These are phyloP conservation scores for Rhopalosiphum maidis DNA, from an alignment of 1,140 invertebrate genomes.

Conservation along the genomic window DNA sequence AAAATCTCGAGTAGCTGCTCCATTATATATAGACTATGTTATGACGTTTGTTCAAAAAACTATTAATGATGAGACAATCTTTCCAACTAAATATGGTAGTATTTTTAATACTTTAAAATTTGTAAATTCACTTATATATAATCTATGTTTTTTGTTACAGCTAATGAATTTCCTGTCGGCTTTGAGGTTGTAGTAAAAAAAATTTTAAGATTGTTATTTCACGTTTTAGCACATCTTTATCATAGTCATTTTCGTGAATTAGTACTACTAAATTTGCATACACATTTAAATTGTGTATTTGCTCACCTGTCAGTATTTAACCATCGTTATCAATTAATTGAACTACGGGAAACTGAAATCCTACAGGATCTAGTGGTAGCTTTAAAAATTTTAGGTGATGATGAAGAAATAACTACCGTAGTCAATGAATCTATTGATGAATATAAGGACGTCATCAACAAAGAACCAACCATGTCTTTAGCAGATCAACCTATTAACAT, in stretches of 20 bases:
- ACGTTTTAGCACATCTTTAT: conserved; percentile 97
- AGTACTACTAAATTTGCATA: conserved; percentile 87
- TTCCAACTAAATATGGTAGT: conserved; percentile 97
- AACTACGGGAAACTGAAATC: conserved; percentile 94
- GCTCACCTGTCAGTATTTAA: conserved; percentile 91
- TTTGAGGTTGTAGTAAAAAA: conserved; percentile 95
- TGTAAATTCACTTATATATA: neutral
- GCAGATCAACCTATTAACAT: conserved; percentile 50
- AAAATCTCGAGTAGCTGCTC: conserved; percentile 93
- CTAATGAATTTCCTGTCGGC: conserved; percentile 91
- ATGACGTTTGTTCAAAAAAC: conserved; percentile 98
- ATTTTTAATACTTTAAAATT: neutral
- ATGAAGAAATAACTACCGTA: neutral
- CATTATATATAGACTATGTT: conserved; percentile 98
- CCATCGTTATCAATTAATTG: conserved; percentile 87
- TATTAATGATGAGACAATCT: conserved; percentile 94
- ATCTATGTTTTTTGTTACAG: conserved; percentile 67
- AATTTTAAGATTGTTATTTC: conserved; percentile 94
- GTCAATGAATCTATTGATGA: neutral
- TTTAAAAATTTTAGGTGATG: conserved; percentile 63
- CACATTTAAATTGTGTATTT: conserved; percentile 95
- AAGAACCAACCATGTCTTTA: conserved; percentile 49
- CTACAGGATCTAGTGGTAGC: conserved; percentile 84
- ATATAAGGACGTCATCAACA: conserved; percentile 23
- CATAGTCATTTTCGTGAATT: conserved; percentile 97